A percentile compares a stretch with the other conserved stretches of the same genome.
Conservation (phyloP, 2,797 vertebrate genomes). For the Notoglanidium macrostoma region DNA sequence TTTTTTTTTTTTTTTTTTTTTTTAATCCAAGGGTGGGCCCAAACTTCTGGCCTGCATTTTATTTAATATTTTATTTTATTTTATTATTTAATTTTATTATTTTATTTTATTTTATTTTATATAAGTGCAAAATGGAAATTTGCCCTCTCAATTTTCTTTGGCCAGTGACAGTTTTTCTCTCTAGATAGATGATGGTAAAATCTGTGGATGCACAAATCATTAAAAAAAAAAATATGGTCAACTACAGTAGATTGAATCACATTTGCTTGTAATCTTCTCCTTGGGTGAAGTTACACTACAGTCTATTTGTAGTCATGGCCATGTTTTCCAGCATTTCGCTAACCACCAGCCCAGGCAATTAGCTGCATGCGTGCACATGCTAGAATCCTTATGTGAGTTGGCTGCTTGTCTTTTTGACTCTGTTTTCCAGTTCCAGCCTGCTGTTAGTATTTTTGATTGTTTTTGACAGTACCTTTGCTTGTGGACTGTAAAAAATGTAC, state of each 20-base stretch:
- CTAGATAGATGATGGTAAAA: background rate
- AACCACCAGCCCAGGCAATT: slow-evolving; percentile 1
- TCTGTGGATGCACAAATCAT: background rate
- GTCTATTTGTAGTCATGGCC: background rate
- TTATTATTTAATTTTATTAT: too few relatives aligned
- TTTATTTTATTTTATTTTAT: too few relatives aligned
- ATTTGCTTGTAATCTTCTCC: too few relatives aligned
- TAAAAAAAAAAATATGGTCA: background rate
- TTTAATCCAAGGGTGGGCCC: too few relatives aligned
- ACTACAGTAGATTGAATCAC: background rate
- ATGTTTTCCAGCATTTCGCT: background rate
- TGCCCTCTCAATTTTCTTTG: background rate
- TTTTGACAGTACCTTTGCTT: background rate
- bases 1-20: too few relatives aligned
- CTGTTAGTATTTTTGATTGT: background rate
- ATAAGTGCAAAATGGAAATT: background rate
- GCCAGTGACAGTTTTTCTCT: background rate
- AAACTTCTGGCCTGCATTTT: too few relatives aligned
- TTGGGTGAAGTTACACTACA: background rate
- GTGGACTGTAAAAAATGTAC: background rate
- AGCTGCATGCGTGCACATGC: background rate
- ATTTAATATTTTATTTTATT: too few relatives aligned
- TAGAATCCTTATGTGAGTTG: background rate
- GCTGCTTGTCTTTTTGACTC: background rate
- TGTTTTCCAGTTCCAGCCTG: background rate